These are phyloP conservation scores for Amblyornis subalaris DNA, from an alignment of 2,113 vertebrate genomes.

Conservation along the genomic window DNA sequence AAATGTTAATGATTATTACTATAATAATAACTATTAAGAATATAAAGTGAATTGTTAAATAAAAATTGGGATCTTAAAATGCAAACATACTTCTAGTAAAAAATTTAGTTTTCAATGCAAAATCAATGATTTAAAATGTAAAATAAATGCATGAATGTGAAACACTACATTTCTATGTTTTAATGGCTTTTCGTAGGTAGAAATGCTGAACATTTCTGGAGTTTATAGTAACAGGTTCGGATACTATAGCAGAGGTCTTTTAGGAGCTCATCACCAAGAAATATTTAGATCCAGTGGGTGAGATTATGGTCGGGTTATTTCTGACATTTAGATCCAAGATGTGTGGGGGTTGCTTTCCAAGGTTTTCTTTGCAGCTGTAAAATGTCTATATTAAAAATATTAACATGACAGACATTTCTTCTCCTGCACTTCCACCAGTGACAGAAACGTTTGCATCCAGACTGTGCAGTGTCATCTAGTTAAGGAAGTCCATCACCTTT, in stretches of 20 bases:
- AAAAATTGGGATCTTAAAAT: background rate
- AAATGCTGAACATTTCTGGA: background rate
- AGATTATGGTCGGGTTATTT: background rate
- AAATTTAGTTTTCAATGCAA: background rate
- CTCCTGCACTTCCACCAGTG: background rate
- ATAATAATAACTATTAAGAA: background rate
- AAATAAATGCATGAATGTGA: background rate
- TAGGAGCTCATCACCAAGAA: background rate
- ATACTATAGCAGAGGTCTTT: background rate
- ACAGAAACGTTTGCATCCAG: background rate
- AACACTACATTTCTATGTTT: background rate
- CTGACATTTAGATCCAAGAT: background rate
- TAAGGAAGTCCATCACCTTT: background rate
- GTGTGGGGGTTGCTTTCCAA: background rate
- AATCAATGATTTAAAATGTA: background rate
- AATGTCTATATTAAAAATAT: background rate
- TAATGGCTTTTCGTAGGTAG: background rate
- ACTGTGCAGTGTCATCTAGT: background rate
- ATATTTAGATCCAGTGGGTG: background rate
- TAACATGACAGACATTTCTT: fast-evolving
- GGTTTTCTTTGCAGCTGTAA: background rate
- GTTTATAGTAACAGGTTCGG: background rate
- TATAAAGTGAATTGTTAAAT: background rate
- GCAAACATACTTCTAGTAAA: background rate
- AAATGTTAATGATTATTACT: background rate